Percentiles rank a stretch among this genome's conserved stretches.
Conservation (phyloP, 2,113 vertebrate genomes). For the Larimichthys crocea region DNA sequence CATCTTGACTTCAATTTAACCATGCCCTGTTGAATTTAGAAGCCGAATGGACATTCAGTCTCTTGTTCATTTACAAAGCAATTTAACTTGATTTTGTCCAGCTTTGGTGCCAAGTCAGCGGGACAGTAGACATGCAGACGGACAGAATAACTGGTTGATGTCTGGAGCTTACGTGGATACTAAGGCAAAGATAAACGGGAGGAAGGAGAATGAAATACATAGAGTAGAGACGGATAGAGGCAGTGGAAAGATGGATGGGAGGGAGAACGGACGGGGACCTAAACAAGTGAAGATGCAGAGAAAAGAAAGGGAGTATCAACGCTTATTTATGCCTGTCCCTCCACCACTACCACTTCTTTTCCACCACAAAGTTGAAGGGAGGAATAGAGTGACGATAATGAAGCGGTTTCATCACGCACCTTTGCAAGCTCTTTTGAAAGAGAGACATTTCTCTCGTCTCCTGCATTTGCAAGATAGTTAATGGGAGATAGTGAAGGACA, state of each 20-base stretch:
- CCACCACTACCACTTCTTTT: not conserved
- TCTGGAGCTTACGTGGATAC: not conserved
- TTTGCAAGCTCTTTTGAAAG: constrained; percentile 19
- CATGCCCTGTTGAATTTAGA: constrained; percentile 1
- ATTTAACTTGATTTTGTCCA: constrained; percentile 8
- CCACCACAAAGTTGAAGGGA: not conserved
- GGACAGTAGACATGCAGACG: not conserved
- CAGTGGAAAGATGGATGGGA: not conserved
- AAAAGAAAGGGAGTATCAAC: not conserved
- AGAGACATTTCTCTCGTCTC: constrained; percentile 16
- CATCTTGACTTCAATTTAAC: constrained; percentile 20
- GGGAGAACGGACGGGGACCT: not conserved
- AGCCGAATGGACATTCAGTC: constrained; percentile 7
- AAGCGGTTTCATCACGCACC: constrained; percentile 29
- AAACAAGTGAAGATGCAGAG: not conserved
- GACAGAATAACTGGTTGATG: not conserved
- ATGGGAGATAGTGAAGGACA: not conserved
- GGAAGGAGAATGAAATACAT: not conserved
- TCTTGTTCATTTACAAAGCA: constrained; percentile 1
- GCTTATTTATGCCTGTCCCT: not conserved
- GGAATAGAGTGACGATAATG: not conserved
- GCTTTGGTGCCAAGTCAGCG: not conserved
- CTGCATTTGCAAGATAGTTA: not conserved
- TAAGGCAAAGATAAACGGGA: not conserved
- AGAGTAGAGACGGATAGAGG: too few relatives aligned